phyloP scores from a whole-genome alignment of 2,113 vertebrate genomes.

The Stictonetta naevosa region DNA sequence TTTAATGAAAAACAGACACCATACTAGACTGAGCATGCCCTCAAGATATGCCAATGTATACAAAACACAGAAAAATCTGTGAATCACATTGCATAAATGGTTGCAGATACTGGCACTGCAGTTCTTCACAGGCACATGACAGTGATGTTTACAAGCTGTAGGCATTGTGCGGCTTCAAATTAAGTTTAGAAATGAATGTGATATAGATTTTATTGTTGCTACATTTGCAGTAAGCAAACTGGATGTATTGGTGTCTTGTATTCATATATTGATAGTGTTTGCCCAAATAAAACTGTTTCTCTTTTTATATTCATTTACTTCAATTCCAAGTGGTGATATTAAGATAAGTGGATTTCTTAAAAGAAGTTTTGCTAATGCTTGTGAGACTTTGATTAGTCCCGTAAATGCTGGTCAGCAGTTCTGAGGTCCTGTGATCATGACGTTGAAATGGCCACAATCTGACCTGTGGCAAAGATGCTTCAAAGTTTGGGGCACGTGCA shows the following conservation, averaged over 20 bases:
- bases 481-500: not conserved
- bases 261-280: not conserved
- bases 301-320: not conserved
- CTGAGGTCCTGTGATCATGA: not conserved
- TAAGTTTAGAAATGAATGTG: not conserved
- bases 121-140: not conserved
- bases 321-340: not conserved
- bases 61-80: slow-evolving; percentile 37
- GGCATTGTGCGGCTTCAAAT: not conserved
- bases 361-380: not conserved
- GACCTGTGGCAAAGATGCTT: not conserved
- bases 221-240: not conserved
- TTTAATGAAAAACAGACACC: slow-evolving; percentile 48
- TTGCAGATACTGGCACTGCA: slow-evolving; percentile 18
- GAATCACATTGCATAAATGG: not conserved
- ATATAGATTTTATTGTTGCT: not conserved
- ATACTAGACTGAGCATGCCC: slow-evolving; percentile 52
- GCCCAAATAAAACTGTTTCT: not conserved
- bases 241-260: not conserved
- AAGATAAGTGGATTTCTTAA: not conserved
- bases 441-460: not conserved
- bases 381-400: not conserved
- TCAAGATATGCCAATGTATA: slow-evolving; percentile 36
- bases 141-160: slow-evolving; percentile 5
- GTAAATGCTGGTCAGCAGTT: not conserved